Conservation (phyloP, 2,888 invertebrate genomes). For the Tachina grossa region DNA sequence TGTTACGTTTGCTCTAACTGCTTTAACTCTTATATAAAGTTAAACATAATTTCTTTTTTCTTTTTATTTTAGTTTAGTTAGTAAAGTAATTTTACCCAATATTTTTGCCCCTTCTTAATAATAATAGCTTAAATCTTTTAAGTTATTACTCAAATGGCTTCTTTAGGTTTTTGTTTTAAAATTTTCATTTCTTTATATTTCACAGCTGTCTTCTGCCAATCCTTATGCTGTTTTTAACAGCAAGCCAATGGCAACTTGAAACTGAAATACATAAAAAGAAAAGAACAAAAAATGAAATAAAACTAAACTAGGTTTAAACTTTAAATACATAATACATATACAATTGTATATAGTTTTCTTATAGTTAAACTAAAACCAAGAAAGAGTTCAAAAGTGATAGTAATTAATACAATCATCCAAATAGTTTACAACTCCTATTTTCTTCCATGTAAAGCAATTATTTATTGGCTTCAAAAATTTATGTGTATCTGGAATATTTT, state of each 20-base stretch:
- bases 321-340: too few species aligned
- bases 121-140: conserved; percentile 20
- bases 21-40: not conserved
- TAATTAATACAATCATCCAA: conserved; percentile 25
- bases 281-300: not conserved
- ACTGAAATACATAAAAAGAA: not conserved
- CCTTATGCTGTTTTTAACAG: conserved; percentile 10
- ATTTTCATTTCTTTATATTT: conserved; percentile 5
- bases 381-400: conserved; percentile 37
- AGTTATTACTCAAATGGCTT: conserved; percentile 20
- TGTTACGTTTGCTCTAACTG: not conserved
- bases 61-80: conserved; percentile 7
- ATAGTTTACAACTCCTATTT: conserved; percentile 7
- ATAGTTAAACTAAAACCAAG: not conserved
- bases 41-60: not conserved
- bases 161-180: not conserved
- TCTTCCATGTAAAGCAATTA: not conserved
- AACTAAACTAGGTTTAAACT: conserved; percentile 17
- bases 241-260: conserved; percentile 1
- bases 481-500: conserved; percentile 32
- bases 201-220: conserved; percentile 4
- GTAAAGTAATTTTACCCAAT: not conserved
- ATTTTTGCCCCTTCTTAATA: not conserved
- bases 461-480: conserved; percentile 4
- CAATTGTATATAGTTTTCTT: not conserved